phyloP scores from a whole-genome alignment of 2,888 invertebrate species.

The Tupiocoris notatus region DNA sequence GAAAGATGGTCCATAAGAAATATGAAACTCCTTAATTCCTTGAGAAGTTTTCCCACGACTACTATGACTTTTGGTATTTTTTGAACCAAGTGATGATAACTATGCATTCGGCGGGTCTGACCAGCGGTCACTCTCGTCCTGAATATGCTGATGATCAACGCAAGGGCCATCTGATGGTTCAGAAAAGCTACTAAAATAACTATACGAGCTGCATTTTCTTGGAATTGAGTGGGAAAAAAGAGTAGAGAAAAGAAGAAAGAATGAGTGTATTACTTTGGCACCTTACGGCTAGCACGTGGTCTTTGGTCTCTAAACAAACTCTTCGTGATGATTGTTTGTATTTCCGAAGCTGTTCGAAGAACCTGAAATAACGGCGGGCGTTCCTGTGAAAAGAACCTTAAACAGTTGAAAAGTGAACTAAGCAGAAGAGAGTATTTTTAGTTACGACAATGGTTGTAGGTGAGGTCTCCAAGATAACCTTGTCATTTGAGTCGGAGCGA shows the following conservation, averaged over 20 bases:
- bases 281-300: not conserved
- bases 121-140: conserved; percentile 33
- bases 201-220: too few relatives aligned
- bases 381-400: not conserved
- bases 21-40: too few relatives aligned
- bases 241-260: too few relatives aligned
- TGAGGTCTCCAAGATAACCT: too few relatives aligned
- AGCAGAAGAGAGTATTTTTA: not conserved
- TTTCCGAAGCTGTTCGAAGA: not conserved
- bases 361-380: not conserved
- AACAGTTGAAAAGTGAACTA: not conserved
- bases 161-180: conserved; percentile 41
- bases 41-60: too few relatives aligned
- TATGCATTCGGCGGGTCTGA: conserved; percentile 14
- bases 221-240: too few relatives aligned
- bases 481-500: too few relatives aligned
- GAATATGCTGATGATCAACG: conserved; percentile 22
- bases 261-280: too few relatives aligned
- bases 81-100: conserved; percentile 26
- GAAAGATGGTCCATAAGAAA: too few relatives aligned
- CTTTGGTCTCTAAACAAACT: not conserved
- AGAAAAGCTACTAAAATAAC: not conserved
- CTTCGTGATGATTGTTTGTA: not conserved
- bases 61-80: too few relatives aligned
- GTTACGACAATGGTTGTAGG: too few relatives aligned